phyloP scores from a whole-genome alignment of 2,113 vertebrate species.

The Falcunculus frontatus region DNA sequence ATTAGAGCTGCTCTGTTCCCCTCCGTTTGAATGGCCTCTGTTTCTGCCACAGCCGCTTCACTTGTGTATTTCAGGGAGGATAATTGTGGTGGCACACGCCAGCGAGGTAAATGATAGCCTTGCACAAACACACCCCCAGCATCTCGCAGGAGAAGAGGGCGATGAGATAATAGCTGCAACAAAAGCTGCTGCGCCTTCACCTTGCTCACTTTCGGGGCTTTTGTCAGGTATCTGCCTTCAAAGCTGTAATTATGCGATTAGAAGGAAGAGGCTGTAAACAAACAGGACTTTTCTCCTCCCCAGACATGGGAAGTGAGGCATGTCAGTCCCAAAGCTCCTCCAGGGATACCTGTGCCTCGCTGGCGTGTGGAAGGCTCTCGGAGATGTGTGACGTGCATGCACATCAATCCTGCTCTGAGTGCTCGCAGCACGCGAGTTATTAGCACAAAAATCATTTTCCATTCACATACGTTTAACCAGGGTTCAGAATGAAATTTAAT shows the following conservation, averaged over 20 bases:
- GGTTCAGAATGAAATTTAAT: not conserved
- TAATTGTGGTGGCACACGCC: conserved; percentile 69
- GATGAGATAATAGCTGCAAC: conserved; percentile 53
- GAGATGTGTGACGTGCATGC: not conserved
- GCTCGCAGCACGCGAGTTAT: not conserved
- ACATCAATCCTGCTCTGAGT: not conserved
- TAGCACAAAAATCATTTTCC: not conserved
- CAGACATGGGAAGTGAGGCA: not conserved
- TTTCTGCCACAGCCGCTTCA: conserved; percentile 71
- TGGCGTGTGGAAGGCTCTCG: not conserved
- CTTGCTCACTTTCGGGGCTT: conserved; percentile 57
- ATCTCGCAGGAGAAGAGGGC: not conserved
- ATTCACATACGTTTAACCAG: not conserved
- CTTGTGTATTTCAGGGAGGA: conserved; percentile 63
- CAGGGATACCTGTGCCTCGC: not conserved
- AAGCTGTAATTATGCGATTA: conserved; percentile 71
- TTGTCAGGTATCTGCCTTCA: conserved; percentile 31
- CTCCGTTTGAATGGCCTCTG: conserved; percentile 71
- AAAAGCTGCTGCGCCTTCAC: conserved; percentile 42
- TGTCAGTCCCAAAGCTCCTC: not conserved
- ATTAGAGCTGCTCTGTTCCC: conserved; percentile 93
- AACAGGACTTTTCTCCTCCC: conserved; percentile 41
- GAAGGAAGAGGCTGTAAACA: conserved; percentile 62
- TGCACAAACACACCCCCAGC: not conserved
- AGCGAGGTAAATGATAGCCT: conserved; percentile 70